These are phyloP conservation scores for Zoanthus solanderi DNA, from an alignment of 92 coral and sea anemone species.

Conservation along the genomic window DNA sequence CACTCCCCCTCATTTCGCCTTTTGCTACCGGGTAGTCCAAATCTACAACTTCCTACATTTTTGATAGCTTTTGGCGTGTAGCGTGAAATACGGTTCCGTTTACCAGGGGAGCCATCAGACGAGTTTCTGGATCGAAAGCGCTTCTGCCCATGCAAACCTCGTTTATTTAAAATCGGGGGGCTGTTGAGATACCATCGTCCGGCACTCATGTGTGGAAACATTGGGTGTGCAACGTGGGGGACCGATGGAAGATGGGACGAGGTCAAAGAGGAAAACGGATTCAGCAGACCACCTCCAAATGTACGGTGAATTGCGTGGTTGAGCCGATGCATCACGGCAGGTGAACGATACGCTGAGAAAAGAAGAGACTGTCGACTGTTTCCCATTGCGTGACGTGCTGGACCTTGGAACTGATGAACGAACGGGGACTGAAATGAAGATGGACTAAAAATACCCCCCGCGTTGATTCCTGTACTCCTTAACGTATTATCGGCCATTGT, in stretches of 20 bases:
- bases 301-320: slow-evolving; percentile 8
- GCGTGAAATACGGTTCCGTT: slow-evolving; percentile 17
- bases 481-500: neutral
- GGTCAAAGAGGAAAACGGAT: neutral
- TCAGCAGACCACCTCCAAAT: neutral
- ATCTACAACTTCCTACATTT: neutral
- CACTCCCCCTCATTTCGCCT: slow-evolving; percentile 28
- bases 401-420: slow-evolving; percentile 32
- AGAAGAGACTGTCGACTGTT: slow-evolving; percentile 19
- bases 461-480: slow-evolving; percentile 2
- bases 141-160: slow-evolving; percentile 10
- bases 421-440: slow-evolving; percentile 22
- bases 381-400: neutral
- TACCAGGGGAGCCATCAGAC: slow-evolving; percentile 28
- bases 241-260: slow-evolving; percentile 25
- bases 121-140: slow-evolving; percentile 11
- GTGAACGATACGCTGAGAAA: slow-evolving; percentile 10
- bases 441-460: slow-evolving; percentile 12
- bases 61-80: neutral
- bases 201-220: slow-evolving; percentile 2
- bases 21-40: neutral
- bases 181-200: neutral
- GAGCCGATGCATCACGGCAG: neutral
- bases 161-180: neutral
- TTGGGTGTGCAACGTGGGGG: slow-evolving; percentile 17